These are phyloP conservation scores for Pollenia angustigena DNA, from an alignment of 2,888 invertebrate species.

Conservation along the genomic window DNA sequence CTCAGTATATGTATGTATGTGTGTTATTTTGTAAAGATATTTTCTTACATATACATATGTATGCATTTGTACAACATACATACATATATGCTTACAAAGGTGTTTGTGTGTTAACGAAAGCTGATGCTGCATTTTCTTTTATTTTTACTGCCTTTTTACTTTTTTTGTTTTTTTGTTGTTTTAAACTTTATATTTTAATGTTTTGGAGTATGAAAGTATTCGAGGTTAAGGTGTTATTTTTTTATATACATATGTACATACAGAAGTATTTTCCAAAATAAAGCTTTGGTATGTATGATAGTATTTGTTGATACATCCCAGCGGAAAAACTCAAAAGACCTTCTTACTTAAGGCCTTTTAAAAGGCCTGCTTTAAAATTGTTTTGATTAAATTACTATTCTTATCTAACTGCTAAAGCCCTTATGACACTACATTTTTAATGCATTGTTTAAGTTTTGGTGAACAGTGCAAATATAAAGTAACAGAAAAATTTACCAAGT, in stretches of 20 bases:
- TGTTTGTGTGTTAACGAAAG: neutral
- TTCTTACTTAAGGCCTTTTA: no score
- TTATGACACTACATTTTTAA: no score
- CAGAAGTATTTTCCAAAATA: neutral
- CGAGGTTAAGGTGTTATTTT: slow-evolving; percentile 66
- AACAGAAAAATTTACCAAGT: no score
- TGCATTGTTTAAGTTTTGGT: no score
- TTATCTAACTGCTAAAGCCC: no score
- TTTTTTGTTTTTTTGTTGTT: neutral
- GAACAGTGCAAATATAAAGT: no score
- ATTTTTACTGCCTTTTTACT: neutral
- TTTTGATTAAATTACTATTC: no score
- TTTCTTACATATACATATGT: slow-evolving; percentile 1
- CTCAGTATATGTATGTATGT: neutral
- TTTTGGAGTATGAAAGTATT: slow-evolving; percentile 55
- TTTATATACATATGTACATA: slow-evolving; percentile 3
- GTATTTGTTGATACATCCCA: neutral
- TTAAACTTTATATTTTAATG: slow-evolving; percentile 44
- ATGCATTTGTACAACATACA: no score
- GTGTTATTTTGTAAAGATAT: neutral
- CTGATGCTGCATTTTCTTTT: slow-evolving; percentile 41
- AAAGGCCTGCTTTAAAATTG: no score
- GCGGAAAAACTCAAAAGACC: no score
- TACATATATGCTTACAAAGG: no score
- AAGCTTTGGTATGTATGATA: slow-evolving; percentile 10